These are phyloP conservation scores for Malthinus flaveolus DNA, from an alignment of 2,888 invertebrate genomes.

Conservation along the genomic window DNA sequence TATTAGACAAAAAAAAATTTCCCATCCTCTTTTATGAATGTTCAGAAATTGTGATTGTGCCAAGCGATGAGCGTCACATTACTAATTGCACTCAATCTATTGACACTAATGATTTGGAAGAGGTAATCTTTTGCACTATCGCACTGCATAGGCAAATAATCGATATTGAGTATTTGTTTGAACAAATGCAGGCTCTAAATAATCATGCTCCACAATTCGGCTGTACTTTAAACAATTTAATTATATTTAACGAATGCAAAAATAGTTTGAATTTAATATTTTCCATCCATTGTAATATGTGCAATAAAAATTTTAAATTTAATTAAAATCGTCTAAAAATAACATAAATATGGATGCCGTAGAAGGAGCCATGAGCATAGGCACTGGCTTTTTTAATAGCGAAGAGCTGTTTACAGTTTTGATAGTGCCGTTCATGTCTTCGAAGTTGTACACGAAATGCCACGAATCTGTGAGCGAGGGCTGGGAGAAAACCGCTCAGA, in stretches of 20 bases:
- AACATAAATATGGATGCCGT: too few species aligned
- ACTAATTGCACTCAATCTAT: too few species aligned
- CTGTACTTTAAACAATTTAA: neutral
- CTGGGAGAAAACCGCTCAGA: neutral
- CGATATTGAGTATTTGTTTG: neutral
- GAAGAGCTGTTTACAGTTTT: neutral
- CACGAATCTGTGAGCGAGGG: neutral
- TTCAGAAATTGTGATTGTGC: too few species aligned
- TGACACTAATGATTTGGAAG: too few species aligned
- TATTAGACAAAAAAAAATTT: too few species aligned
- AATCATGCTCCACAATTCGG: neutral
- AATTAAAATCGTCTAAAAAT: neutral
- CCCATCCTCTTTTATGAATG: too few species aligned
- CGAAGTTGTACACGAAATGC: neutral
- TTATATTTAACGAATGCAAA: neutral
- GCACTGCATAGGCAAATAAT: neutral
- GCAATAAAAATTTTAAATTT: too few species aligned
- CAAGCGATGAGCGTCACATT: too few species aligned
- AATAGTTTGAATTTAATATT: neutral
- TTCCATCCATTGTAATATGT: neutral
- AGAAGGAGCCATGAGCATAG: neutral
- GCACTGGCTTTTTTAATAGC: neutral
- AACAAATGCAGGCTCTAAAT: neutral
- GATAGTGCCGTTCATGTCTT: slow-evolving; percentile 2
- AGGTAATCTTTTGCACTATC: too few species aligned